Base-by-base conservation (phyloP, 2,113 vertebrate species). In the Psephotus haematonotus region DNA sequence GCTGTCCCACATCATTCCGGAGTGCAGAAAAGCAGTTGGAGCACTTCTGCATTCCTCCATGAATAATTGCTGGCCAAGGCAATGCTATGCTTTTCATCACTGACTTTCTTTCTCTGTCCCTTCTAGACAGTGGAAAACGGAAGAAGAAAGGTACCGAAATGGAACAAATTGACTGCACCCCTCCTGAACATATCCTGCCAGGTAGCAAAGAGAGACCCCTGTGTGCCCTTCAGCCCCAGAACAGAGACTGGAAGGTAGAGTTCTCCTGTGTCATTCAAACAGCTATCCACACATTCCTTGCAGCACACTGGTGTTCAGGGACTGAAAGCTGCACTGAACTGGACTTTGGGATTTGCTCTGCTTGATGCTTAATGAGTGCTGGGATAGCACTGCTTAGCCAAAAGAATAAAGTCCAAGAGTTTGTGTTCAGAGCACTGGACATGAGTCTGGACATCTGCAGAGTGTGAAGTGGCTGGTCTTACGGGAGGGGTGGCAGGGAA, bases 161-260 rank as follows among this genome's bases (percentile, higher is more conserved):
- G 98, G 99, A 99, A 94, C 99, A 99, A 98, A 99, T 99, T 8
- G 99, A 99, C 97, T 99, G 99, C 95, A 99, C 99, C 11, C 99
- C 99, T 5, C 99, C 99, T 33, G 99, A 99, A 95, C 99, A 99
- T 97, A 99, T 99, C 96, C 98, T 99, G 69, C 99, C 99, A 1
- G 99, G 99, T 93, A 99, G 99, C 97, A 99, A 99, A 97, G 99
- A 99, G 59, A 98, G 98, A 90, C 99, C 99, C 11, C 87, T 99
- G 75, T 98, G 99, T 95, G 98, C 99, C 84, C 98, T 99, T 89
- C 99, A 99, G 98, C 99, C 99, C 95, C 99, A 98, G 97, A 99
- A 99, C 97, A 99, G 99, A 96, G 99, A 99, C 94, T 99, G 98
- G 99, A 99, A 99, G 99, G 99, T 99, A 91, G 93, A 90, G 92